Evolutionary conservation across 1,140 invertebrate species (phyloP).

Genomic region (Drosophila miranda): DNA sequence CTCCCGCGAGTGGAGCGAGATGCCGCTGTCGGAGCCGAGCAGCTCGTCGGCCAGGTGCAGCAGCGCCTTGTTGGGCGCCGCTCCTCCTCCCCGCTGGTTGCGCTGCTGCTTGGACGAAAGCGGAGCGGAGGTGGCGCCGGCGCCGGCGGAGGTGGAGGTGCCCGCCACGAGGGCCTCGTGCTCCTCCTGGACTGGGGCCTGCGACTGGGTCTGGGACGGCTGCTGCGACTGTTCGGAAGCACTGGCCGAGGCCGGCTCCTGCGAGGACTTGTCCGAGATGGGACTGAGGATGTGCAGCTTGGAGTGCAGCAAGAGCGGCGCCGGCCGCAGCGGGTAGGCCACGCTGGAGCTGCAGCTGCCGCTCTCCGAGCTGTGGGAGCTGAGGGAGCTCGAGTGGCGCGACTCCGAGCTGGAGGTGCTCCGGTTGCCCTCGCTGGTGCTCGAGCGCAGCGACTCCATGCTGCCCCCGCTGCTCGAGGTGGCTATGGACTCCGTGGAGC

Average conservation of each 20-base stretch:
- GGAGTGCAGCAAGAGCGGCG: constrained; percentile 86
- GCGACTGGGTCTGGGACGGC: constrained; percentile 82
- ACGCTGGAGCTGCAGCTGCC: constrained; percentile 84
- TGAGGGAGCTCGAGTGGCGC: constrained; percentile 89
- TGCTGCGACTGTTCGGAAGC: constrained; percentile 86
- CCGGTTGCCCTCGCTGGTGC: constrained; percentile 91
- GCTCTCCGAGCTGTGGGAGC: constrained; percentile 92
- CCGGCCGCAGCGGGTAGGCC: constrained; percentile 84
- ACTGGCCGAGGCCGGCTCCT: constrained; percentile 90
- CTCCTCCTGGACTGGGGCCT: constrained; percentile 83
- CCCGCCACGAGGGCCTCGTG: constrained; percentile 7
- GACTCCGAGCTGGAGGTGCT: constrained; percentile 91
- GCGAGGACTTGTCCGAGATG: constrained; percentile 94
- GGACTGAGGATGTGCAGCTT: constrained; percentile 93
- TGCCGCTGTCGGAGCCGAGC: constrained; percentile 92
- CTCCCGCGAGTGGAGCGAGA: constrained; percentile 90
- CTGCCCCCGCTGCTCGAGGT: constrained; percentile 92
- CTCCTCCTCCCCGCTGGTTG: constrained; percentile 63
- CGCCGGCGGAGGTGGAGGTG: constrained; percentile 10
- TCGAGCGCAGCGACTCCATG: constrained; percentile 91
- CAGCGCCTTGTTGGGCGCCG: constrained; percentile 90
- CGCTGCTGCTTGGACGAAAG: constrained; percentile 82
- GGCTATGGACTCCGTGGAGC: constrained; percentile 92
- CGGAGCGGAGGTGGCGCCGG: constrained; percentile 54
- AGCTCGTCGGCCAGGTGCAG: constrained; percentile 89